Base-by-base conservation (phyloP, 2,888 invertebrate genomes). In the Neoascia interrupta region DNA sequence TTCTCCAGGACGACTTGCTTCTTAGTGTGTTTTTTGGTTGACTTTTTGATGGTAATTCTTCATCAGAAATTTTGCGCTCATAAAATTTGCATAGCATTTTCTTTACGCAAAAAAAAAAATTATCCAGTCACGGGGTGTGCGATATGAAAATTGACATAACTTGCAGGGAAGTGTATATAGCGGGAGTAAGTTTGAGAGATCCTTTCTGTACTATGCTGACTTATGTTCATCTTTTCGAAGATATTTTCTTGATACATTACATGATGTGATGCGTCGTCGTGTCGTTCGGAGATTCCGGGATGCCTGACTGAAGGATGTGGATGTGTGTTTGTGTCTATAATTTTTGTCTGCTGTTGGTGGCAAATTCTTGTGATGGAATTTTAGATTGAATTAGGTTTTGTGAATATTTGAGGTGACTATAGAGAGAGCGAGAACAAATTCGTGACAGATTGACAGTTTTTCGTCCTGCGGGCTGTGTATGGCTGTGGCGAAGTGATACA, bases 41-140 rank as follows among this genome's bases (percentile, higher is more conserved):
- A 63, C 51, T 76, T 76, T 58, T 60, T 61, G 70, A 76, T 76
- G 70, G 63, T 64, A 76, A 76, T 75, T 75, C 69, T 41, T 69
- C 75, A 69, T 76, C 76, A 72, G 64, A 76, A 72, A 72, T 76
- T 64, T 76, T 45, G 36, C 37, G 64, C 58, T 72, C 76, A 72
- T 76, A 72, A 76, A 72, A 76, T 72, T 76, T 64, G 70, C 64
- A 76, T 76, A 60, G 43, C 64, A 64, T 64, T 64, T 64, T 26
- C 43, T 69, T 58, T 63, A 26, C 21, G 5, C 10, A 13, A 31
- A 36, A 13, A 39, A 47, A 11, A 47, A 36, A 31, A 31, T 49
- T 34, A 39, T 37, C 37, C 37, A 19, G 26, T 36, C 51, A 18
- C 19, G 47, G 39, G 37, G 60, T 45, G n/a, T n/a, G 26, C 47